Evolutionary conservation across 2,113 vertebrate species (phyloP).

Genomic region (Caretta caretta): DNA sequence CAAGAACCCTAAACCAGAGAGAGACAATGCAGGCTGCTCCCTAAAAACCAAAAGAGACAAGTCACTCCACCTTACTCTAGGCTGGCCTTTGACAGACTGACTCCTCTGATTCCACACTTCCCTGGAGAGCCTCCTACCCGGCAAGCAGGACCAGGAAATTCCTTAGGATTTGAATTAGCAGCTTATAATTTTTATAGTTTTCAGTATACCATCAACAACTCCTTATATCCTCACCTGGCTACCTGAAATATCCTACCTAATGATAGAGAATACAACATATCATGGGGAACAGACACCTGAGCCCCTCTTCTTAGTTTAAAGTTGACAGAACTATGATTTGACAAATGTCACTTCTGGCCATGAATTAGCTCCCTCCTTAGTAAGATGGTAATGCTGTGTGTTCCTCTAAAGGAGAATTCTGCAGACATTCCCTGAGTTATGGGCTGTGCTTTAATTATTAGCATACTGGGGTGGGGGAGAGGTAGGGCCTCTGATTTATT

Average conservation of each 20-base stretch:
- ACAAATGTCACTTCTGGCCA: background rate
- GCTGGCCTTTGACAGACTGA: no score
- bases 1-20: no score
- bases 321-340: background rate
- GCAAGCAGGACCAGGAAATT: background rate
- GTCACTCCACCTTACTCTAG: no score
- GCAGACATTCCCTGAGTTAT: background rate
- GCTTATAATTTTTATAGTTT: background rate
- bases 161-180: background rate
- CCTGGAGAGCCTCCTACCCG: accelerated
- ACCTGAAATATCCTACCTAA: background rate
- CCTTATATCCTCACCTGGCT: background rate
- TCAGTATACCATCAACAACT: background rate
- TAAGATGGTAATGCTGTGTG: accelerated
- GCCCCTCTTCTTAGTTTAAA: conserved; percentile 16
- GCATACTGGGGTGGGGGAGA: background rate
- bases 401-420: background rate
- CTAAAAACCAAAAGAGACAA: background rate
- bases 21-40: background rate
- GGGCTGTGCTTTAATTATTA: background rate
- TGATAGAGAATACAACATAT: background rate
- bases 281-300: accelerated
- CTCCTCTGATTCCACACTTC: no score
- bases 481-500: background rate
- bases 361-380: background rate